phyloP scores from a whole-genome alignment of 1,140 invertebrate genomes.

The Atta cephalotes region DNA sequence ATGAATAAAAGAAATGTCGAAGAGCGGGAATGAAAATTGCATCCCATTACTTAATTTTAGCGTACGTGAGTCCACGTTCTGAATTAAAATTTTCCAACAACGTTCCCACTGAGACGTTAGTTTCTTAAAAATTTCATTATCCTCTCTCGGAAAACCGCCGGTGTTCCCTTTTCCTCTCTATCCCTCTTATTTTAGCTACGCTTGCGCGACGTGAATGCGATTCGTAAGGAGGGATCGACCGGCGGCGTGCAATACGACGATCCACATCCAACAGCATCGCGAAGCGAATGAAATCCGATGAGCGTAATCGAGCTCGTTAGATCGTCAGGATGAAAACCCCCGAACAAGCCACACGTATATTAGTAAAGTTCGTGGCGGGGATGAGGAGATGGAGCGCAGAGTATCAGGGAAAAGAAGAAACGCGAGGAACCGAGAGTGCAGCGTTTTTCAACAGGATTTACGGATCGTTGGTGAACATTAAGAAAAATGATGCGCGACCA shows the following conservation, averaged over 20 bases:
- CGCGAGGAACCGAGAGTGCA: conserved; percentile 34
- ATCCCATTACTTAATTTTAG: conserved; percentile 61
- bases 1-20: conserved; percentile 31
- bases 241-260: conserved; percentile 31
- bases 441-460: conserved; percentile 73
- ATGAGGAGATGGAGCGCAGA: conserved; percentile 10
- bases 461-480: conserved; percentile 73
- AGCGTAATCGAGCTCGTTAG: conserved; percentile 74
- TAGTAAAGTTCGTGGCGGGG: conserved; percentile 17
- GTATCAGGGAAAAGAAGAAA: conserved; percentile 14
- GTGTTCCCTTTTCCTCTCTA: not conserved
- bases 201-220: conserved; percentile 51
- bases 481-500: conserved; percentile 71
- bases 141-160: conserved; percentile 16
- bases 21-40: conserved; percentile 45
- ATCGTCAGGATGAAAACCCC: conserved; percentile 59
- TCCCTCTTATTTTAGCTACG: conserved; percentile 52
- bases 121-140: conserved; percentile 62
- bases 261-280: conserved; percentile 32
- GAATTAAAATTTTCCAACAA: conserved; percentile 49
- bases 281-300: conserved; percentile 70
- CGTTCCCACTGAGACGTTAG: conserved; percentile 36
- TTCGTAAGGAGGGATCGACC: conserved; percentile 41
- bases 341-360: conserved; percentile 42
- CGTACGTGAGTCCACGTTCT: conserved; percentile 39